A percentile compares a stretch with the other conserved stretches of the same genome.
Evolutionary conservation across 2,888 invertebrate genomes (phyloP).

Genomic region (Sisyra nigra): DNA sequence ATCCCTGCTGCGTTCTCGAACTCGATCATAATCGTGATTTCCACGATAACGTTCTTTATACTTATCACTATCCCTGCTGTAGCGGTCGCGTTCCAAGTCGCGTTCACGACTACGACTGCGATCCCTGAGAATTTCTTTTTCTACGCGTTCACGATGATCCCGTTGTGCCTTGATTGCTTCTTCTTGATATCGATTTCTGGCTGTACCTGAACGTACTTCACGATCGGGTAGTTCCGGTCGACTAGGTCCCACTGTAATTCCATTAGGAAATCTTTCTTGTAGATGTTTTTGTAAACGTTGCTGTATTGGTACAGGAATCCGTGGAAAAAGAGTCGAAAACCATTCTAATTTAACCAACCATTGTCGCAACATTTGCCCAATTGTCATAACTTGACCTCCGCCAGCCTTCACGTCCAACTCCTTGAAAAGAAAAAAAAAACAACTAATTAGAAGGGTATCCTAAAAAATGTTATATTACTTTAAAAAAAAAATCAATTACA

Average conservation of each 20-base stretch:
- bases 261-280: slow-evolving; percentile 32
- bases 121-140: slow-evolving; percentile 2
- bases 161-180: slow-evolving; percentile 14
- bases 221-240: slow-evolving; percentile 9
- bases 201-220: slow-evolving; percentile 7
- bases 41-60: slow-evolving; percentile 16
- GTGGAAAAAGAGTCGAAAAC: slow-evolving; percentile 96
- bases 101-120: neutral
- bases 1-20: slow-evolving; percentile 18
- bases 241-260: slow-evolving; percentile 2
- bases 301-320: slow-evolving; percentile 96
- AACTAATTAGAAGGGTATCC: neutral
- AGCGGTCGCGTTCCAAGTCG: neutral
- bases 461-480: neutral
- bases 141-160: slow-evolving; percentile 11
- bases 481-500: neutral
- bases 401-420: slow-evolving; percentile 97
- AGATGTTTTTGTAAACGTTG: slow-evolving; percentile 70
- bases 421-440: slow-evolving; percentile 24
- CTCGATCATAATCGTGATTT: slow-evolving; percentile 12
- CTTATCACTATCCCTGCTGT: neutral
- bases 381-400: slow-evolving; percentile 81
- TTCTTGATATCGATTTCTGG: slow-evolving; percentile 8
- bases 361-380: slow-evolving; percentile 84
- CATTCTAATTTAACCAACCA: slow-evolving; percentile 94